Evolutionary conservation across 2,113 vertebrate genomes (phyloP).

Genomic region (Ammospiza nelsoni): DNA sequence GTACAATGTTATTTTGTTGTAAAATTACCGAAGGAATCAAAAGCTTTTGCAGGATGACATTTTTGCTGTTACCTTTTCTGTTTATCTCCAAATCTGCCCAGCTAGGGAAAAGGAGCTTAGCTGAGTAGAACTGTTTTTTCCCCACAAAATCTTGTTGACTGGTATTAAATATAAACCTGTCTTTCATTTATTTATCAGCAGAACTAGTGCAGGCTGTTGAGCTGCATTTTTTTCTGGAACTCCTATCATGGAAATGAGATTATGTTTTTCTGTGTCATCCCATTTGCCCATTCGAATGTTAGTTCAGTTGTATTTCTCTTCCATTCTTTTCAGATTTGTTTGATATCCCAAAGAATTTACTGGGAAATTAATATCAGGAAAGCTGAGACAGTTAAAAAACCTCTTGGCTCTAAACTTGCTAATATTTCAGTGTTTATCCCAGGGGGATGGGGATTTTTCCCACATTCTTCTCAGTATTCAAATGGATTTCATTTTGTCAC

Average conservation of each 20-base stretch:
- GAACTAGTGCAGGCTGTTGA: background rate
- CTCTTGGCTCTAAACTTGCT: background rate
- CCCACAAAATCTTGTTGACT: background rate
- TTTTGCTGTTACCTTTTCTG: background rate
- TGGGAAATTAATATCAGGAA: background rate
- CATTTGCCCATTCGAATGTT: background rate
- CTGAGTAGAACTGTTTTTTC: background rate
- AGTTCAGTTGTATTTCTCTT: background rate
- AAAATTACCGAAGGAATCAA: background rate
- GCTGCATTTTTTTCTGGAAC: background rate
- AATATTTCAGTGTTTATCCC: background rate
- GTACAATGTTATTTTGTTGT: background rate
- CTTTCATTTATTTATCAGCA: background rate
- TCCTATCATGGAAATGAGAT: background rate
- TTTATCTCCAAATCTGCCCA: slow-evolving; percentile 4
- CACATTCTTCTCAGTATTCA: background rate
- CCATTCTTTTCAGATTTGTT: background rate
- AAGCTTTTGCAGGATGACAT: background rate
- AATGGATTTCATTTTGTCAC: background rate
- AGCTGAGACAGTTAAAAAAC: background rate
- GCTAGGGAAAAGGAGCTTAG: background rate
- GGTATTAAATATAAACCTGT: background rate
- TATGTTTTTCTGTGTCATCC: slow-evolving; percentile 6
- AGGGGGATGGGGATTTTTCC: background rate
- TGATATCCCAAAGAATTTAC: background rate